A percentile compares a stretch with the other conserved stretches of the same genome.
Conservation (phyloP, 2,888 invertebrate species). For the Andrena dorsata region DNA sequence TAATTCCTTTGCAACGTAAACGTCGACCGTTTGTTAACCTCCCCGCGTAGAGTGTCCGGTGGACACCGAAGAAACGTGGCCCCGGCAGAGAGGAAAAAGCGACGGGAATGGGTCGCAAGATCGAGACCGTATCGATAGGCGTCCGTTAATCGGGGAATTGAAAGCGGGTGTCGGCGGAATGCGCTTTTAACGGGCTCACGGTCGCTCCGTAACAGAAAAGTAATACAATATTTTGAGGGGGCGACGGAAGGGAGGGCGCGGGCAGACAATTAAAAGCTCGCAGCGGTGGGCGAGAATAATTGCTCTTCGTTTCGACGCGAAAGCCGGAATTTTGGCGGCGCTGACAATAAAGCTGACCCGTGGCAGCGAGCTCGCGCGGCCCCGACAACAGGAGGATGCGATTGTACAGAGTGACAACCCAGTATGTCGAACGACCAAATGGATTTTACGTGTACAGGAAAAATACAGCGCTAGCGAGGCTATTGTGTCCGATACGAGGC, state of each 20-base stretch:
- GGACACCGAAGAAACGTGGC: neutral
- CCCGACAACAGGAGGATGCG: slow-evolving; percentile 70
- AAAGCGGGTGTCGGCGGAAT: slow-evolving; percentile 22
- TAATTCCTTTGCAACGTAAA: neutral
- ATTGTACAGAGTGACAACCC: slow-evolving; percentile 74
- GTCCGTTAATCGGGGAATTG: slow-evolving; percentile 49
- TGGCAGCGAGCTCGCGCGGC: slow-evolving; percentile 27
- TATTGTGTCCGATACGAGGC: slow-evolving; percentile 68
- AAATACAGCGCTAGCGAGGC: slow-evolving; percentile 65
- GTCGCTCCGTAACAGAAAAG: slow-evolving; percentile 59
- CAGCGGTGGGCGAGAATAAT: slow-evolving; percentile 71
- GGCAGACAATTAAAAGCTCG: slow-evolving; percentile 73
- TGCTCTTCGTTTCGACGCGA: slow-evolving; percentile 75
- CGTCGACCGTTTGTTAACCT: slow-evolving; percentile 15
- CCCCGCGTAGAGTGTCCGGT: slow-evolving; percentile 27
- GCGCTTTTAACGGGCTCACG: slow-evolving; percentile 58
- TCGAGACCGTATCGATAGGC: slow-evolving; percentile 26
- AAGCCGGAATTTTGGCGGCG: slow-evolving; percentile 72
- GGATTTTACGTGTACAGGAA: slow-evolving; percentile 77
- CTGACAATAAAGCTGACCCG: slow-evolving; percentile 73
- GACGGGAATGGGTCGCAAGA: slow-evolving; percentile 15
- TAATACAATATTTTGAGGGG: slow-evolving; percentile 70
- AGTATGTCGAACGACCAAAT: slow-evolving; percentile 76
- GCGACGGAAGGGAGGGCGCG: slow-evolving; percentile 28
- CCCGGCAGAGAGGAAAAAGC: neutral